phyloP scores from a whole-genome alignment of 2,797 vertebrate genomes.

The Cirrhinus mrigala region DNA sequence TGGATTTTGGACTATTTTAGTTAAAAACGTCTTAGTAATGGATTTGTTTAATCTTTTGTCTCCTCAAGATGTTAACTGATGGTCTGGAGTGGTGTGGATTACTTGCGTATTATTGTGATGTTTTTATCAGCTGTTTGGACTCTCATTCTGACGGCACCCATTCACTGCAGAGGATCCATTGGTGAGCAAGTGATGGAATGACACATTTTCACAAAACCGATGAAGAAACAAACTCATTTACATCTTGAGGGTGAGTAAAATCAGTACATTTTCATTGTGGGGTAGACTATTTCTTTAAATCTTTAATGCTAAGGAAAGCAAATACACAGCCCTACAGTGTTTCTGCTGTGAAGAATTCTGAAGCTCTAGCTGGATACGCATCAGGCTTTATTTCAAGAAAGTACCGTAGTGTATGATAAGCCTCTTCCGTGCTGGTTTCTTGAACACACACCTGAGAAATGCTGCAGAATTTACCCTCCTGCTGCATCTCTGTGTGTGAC shows the following conservation, averaged over 20 bases:
- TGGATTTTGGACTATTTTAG: background rate
- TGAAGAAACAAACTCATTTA: no score
- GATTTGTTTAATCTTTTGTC: background rate
- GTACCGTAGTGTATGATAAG: no score
- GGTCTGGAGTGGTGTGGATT: background rate
- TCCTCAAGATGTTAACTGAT: background rate
- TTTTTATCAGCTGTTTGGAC: background rate
- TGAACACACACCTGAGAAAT: constrained; percentile 23
- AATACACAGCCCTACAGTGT: background rate
- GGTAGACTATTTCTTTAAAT: background rate
- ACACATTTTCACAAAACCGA: background rate
- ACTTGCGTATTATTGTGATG: background rate
- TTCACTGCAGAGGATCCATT: background rate
- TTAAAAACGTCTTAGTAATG: background rate
- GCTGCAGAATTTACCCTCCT: constrained; percentile 11
- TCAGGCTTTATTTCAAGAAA: background rate
- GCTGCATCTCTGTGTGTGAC: constrained; percentile 26
- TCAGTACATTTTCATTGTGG: background rate
- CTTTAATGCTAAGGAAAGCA: background rate
- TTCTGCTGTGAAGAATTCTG: background rate
- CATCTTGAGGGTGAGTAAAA: background rate
- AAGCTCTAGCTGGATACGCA: background rate
- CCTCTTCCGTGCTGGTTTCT: background rate
- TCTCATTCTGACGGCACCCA: no score
- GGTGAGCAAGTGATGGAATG: no score